Base-by-base conservation (phyloP, 2,888 invertebrate species). In the Megastigmus dorsalis region DNA sequence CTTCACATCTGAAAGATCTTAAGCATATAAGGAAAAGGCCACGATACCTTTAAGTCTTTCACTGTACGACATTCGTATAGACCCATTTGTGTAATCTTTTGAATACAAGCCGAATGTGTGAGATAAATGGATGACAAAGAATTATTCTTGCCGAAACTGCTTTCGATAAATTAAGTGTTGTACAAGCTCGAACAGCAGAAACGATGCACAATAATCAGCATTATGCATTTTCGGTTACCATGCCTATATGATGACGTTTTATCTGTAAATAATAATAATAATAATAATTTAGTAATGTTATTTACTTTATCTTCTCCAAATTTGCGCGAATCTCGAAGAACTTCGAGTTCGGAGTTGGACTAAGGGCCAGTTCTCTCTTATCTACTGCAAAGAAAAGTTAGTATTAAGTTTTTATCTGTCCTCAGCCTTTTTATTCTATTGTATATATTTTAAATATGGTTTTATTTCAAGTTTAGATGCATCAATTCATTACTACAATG, bases 391-490 rank as follows among this genome's bases (percentile, higher is more conserved):
- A n/a, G 30, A 28, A n/a, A 45, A 28, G 3, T 69, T 57, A 38
- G 36, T 60, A 54, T 45, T 45, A 45, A 48, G 26, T 30, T 36
- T 20, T 23, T 28, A 41, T 33, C 23, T 33, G 30, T 52, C 15
- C 33, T 10, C 26, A 23, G 1, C 23, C 4, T 59, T 13, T 13
- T 55, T 45, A 45, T 20, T 15, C 36, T 72, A 26, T 52, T 72
- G 38, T 72, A 60, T 38, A 66, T 59, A 48, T 10, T 54, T 55
- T 7, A 26, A 45, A n/a, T 48, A 36, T 45, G 62, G n/a, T 26
- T 43, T 54, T 1, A 20, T 13, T n/a, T 48, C 9, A 38, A 48
- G 59, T 5, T 13, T 60, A 60, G 9, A 26, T 28, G 13, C 23
- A 15, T 60, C 52, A 52, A 38, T 48, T 55, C 18, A 43, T 43